phyloP scores from a whole-genome alignment of 2,797 vertebrate genomes.

The Craterocephalus amniculus region DNA sequence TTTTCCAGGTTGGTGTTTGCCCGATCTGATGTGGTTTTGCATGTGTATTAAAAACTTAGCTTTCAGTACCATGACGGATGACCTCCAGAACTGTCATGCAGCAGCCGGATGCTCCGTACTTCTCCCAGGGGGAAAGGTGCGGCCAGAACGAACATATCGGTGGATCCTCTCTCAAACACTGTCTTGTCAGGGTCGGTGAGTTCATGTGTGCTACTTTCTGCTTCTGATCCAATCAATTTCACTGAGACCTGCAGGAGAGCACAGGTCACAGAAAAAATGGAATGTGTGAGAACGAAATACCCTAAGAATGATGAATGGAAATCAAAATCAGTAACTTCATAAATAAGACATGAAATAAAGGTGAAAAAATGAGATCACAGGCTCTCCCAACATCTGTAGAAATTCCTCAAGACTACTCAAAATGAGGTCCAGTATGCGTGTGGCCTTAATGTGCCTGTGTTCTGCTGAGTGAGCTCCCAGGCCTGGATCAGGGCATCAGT shows the following conservation, averaged over 20 bases:
- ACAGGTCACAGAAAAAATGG: background rate
- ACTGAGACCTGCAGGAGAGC: slow-evolving; percentile 74
- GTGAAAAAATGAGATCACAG: too few species aligned
- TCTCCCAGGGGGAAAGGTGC: slow-evolving; percentile 82
- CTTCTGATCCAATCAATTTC: slow-evolving; percentile 82
- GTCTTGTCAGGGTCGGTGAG: slow-evolving; percentile 83
- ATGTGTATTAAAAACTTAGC: background rate
- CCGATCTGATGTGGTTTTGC: background rate
- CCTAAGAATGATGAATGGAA: too few species aligned
- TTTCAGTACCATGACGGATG: slow-evolving; percentile 80
- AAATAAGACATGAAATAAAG: too few species aligned
- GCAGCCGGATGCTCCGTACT: slow-evolving; percentile 80
- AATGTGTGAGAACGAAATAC: background rate
- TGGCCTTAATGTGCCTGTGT: too few species aligned
- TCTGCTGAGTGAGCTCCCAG: too few species aligned
- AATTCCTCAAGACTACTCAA: too few species aligned
- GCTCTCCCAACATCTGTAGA: too few species aligned
- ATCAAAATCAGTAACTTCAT: too few species aligned
- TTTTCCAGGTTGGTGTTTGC: too few species aligned
- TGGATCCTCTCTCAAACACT: slow-evolving; percentile 82
- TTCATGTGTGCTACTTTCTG: slow-evolving; percentile 77
- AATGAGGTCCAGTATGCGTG: too few species aligned
- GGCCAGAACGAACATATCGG: slow-evolving; percentile 87
- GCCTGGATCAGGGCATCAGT: too few species aligned
- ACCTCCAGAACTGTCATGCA: slow-evolving; percentile 85